Evolutionary conservation across 1,140 invertebrate genomes (phyloP).

Genomic region (Heliconius himera): DNA sequence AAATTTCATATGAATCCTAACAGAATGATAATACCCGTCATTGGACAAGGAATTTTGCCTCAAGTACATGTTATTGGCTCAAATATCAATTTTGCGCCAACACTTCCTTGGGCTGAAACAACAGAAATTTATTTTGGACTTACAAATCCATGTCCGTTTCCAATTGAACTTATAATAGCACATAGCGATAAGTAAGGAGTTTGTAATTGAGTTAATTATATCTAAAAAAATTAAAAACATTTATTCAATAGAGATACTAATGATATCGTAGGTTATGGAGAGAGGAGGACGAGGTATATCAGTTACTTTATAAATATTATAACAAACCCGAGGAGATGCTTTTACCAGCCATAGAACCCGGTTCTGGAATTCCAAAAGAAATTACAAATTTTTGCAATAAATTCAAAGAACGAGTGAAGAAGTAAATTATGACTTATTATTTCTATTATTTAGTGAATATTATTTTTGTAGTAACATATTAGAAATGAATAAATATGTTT

Average conservation of each 20-base stretch:
- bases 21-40: slow-evolving; percentile 65
- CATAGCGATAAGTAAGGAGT: slow-evolving; percentile 68
- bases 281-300: slow-evolving; percentile 70
- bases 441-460: background rate
- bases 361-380: slow-evolving; percentile 55
- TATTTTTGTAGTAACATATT: no score
- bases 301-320: slow-evolving; percentile 69
- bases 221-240: slow-evolving; percentile 14
- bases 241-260: background rate
- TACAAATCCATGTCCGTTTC: slow-evolving; percentile 73
- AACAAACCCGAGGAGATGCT: slow-evolving; percentile 71
- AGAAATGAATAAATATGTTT: background rate
- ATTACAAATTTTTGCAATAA: slow-evolving; percentile 57
- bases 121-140: slow-evolving; percentile 69
- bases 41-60: slow-evolving; percentile 65
- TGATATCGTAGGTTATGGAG: slow-evolving; percentile 64
- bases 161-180: slow-evolving; percentile 71
- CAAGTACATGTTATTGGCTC: slow-evolving; percentile 70
- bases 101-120: slow-evolving; percentile 69
- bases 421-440: slow-evolving; percentile 40
- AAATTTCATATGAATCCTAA: slow-evolving; percentile 76
- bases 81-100: slow-evolving; percentile 62
- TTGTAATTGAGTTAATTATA: background rate
- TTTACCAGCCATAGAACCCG: slow-evolving; percentile 62
- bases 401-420: slow-evolving; percentile 60